Conservation (phyloP, 2,113 vertebrate genomes). For the Cynopterus brachyotis region DNA sequence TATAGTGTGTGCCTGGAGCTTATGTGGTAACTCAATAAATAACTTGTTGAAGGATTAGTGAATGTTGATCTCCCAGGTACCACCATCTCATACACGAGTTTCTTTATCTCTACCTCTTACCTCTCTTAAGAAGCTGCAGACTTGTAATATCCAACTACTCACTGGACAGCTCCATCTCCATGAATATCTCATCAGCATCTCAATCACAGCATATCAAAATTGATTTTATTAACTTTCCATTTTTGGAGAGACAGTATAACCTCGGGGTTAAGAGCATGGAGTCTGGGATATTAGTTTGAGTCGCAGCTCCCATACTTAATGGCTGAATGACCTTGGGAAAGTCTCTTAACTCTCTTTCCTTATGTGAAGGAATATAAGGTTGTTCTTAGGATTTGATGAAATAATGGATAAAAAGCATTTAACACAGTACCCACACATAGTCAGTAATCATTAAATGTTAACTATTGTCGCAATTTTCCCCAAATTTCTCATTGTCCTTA, state of each 20-base stretch:
- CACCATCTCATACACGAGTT: background rate
- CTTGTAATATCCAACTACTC: background rate
- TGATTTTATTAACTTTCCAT: slow-evolving; percentile 1
- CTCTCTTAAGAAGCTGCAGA: background rate
- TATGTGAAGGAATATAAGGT: background rate
- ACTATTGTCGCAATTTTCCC: background rate
- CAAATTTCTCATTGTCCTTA: background rate
- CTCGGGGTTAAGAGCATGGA: background rate
- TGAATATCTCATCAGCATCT: background rate
- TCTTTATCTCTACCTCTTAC: background rate
- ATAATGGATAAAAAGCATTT: slow-evolving; percentile 17
- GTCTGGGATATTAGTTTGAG: background rate
- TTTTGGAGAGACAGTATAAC: background rate
- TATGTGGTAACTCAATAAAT: background rate
- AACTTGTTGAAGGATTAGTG: background rate
- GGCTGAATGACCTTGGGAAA: background rate
- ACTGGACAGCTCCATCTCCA: background rate
- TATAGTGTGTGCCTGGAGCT: background rate
- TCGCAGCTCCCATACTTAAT: background rate
- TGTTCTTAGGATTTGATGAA: background rate
- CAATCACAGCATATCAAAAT: background rate
- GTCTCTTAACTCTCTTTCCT: slow-evolving; percentile 33
- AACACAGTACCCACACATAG: background rate
- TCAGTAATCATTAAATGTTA: slow-evolving; percentile 1
- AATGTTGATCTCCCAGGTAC: background rate